Percentiles rank a stretch among this genome's conserved stretches.
Conservation (phyloP, 2,113 vertebrate genomes). For the Xyliphius kryptos region DNA sequence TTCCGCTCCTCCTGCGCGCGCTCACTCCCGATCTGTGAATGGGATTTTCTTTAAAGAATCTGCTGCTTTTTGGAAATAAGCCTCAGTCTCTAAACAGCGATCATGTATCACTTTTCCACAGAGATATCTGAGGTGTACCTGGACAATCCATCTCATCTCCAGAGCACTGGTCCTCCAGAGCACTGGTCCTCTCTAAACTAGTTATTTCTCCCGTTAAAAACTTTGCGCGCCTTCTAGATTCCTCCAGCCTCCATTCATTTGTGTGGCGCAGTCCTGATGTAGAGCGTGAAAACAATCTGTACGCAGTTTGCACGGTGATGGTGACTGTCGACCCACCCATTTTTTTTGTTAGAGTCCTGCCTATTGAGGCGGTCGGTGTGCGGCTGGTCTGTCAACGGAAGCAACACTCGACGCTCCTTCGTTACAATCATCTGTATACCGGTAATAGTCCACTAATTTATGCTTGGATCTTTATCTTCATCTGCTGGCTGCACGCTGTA, state of each 20-base stretch:
- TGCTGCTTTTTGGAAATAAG: background rate
- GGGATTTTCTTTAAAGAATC: conserved; percentile 12
- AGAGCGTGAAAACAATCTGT: conserved; percentile 42
- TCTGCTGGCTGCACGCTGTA: too few species aligned
- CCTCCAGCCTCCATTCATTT: conserved; percentile 61
- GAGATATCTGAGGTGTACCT: conserved; percentile 33
- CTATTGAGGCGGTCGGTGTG: conserved; percentile 30
- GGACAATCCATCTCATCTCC: conserved; percentile 61
- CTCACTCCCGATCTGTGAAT: background rate
- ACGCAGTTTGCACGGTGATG: background rate
- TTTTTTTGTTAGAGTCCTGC: background rate
- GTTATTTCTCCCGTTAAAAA: conserved; percentile 31
- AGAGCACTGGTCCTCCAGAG: too few species aligned
- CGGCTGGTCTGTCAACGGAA: background rate
- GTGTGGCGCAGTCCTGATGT: conserved; percentile 59
- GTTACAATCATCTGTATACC: too few species aligned
- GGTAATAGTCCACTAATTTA: too few species aligned
- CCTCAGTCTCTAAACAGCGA: background rate
- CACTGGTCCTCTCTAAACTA: background rate
- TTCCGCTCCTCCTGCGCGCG: background rate
- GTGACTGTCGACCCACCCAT: conserved; percentile 50
- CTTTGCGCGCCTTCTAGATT: conserved; percentile 44
- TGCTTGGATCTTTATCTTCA: too few species aligned
- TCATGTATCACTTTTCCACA: conserved; percentile 48
- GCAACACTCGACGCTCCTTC: too few species aligned